Evolutionary conservation across 2,888 invertebrate species (phyloP), one percentile per base, ranked within the genome.

Genomic region (Osmoderma eremita): DNA sequence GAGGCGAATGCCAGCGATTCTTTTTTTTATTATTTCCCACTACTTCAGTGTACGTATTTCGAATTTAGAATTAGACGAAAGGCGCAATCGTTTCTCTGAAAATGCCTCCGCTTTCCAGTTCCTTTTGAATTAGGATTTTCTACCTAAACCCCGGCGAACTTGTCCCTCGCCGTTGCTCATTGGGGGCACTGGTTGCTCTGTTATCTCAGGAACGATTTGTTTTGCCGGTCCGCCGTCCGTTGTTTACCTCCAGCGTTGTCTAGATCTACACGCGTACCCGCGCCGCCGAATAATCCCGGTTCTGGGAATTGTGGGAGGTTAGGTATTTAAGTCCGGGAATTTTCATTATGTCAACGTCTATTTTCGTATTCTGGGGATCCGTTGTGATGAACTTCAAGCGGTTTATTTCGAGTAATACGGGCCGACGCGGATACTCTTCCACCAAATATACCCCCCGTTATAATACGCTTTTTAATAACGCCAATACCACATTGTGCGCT

Each of bases 281-380:
- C 10, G 38, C 17, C 2, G 12, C 12, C 17, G 30, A 15, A 30
- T 3, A 12, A 22, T 8, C 13, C 13, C 36, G n/a, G n/a, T 39
- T 50, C 51, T 24, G 38, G 49, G 65, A 65, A 58, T 65, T 65
- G 58, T 58, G 65, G 58, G 65, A 65, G 64, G 58, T 58, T 64
- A 56, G 58, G 63, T 62, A 56, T 67, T 65, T 38, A 65, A 69
- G 67, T 69, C 65, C 67, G 67, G 70, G 70, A 67, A 70, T 69
- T 70, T 70, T 56, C 63, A 62, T 71, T 71, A 69, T 71, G 71
- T 71, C 71, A 71, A 69, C 58, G 67, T 63, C 67, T 71, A 71
- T 69, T 71, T 71, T 64, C n/a, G 71, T 65, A 61, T 56, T 70
- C 67, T 69, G 54, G 66, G 67, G 68, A 53, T 63, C 58, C 24